Base-by-base conservation (phyloP, 2,113 vertebrate genomes). In the Oncorhynchus masou region DNA sequence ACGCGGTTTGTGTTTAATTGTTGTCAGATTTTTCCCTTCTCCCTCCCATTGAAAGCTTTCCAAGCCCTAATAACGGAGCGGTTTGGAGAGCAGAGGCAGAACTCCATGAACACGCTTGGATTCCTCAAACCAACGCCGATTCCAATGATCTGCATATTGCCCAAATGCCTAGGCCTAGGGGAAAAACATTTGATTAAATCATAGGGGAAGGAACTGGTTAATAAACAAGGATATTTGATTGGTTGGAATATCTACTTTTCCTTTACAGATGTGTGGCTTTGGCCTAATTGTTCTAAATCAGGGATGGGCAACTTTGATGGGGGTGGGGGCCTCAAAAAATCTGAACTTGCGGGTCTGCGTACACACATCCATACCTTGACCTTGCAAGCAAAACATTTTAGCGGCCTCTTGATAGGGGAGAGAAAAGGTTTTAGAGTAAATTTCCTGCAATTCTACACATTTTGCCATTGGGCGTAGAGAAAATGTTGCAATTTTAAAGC, bases 1-100 rank as follows among this genome's bases (percentile, higher is more conserved):
- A 90, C 73, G 79, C 20, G 81, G 88, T 88, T 90, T 91, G 82
- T 84, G 82, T 92, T 90, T 92, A 93, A 92, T 92, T 90, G 87
- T 88, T 91, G 87, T 91, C 91, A 93, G 92, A 91, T 87, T 89
- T 86, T 84, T 81, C 22, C 74, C 29, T 34, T 67, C 45, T 72
- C 48, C 59, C 64, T 68, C 75, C 80, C 73, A 79, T 70, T 74
- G 86, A 79, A 64, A 70, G 29, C 71, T 78, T 88, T 89, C 86
- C 84, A 87, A 74, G 70, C 74, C 79, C 87, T 86, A 86, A 87
- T 83, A 87, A 88, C 80, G 66, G 73, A 84, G 81, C 68, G 84
- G 86, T 91, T 91, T 83, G 78, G 82, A 84, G 75, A 78, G 70
- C 68, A 77, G 74, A 83, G 71, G 76, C 71, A 76, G 79, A 90